Evolutionary conservation across 2,888 invertebrate species (phyloP).

Genomic region (Flexamia atlantica): DNA sequence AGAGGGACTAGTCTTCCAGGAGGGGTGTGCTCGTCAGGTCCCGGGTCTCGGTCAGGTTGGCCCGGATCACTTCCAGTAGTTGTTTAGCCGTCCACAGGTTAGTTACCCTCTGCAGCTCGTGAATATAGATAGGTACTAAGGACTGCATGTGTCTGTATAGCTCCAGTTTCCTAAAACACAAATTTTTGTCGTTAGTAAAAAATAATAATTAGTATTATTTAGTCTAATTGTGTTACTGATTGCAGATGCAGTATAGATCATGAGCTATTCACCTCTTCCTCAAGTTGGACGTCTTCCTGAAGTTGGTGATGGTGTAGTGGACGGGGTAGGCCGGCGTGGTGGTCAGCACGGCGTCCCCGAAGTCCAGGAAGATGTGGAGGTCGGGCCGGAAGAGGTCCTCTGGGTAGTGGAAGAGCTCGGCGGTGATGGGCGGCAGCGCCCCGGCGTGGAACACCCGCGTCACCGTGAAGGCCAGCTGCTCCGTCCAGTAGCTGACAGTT

Average conservation of each 20-base stretch:
- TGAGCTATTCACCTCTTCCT: conserved; percentile 23
- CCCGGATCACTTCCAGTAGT: conserved; percentile 12
- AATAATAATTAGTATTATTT: too few relatives aligned
- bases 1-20: not conserved
- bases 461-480: conserved; percentile 28
- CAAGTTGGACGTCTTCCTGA: conserved; percentile 31
- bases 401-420: conserved; percentile 42
- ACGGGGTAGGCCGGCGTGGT: conserved; percentile 27
- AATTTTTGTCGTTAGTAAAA: not conserved
- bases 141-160: conserved; percentile 44
- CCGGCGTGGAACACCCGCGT: conserved; percentile 42
- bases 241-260: not conserved
- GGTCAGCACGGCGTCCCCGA: conserved; percentile 14
- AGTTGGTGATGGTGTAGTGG: conserved; percentile 28
- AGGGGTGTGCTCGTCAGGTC: conserved; percentile 43
- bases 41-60: conserved; percentile 28
- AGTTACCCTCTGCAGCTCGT: conserved; percentile 45
- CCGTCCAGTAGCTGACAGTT: conserved; percentile 41
- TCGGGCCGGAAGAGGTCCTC: conserved; percentile 39
- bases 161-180: conserved; percentile 26
- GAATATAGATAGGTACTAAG: conserved; percentile 21
- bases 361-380: conserved; percentile 40
- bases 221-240: too few relatives aligned
- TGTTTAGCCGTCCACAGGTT: conserved; percentile 5
- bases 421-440: conserved; percentile 32